Evolutionary conservation across 2,888 invertebrate genomes (phyloP).

Genomic region (Sinohyriopsis cumingii): DNA sequence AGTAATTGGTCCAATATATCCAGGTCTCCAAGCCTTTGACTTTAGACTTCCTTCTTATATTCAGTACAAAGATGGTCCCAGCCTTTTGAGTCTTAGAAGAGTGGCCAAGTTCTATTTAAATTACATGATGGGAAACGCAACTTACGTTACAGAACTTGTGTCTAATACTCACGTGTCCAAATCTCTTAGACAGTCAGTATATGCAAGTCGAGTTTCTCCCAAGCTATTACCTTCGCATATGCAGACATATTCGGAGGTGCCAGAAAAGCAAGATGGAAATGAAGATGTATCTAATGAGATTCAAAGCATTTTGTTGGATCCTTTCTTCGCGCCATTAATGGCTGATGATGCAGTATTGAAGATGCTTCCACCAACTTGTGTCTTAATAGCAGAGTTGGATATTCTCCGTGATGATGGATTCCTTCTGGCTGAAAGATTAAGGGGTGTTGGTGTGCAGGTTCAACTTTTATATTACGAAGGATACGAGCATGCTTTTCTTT

Average conservation of each 20-base stretch:
- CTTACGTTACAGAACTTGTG: slow-evolving; percentile 3
- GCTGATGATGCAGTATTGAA: slow-evolving; percentile 32
- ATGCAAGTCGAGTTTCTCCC: slow-evolving; percentile 14
- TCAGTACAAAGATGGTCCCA: slow-evolving; percentile 25
- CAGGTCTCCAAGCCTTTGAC: slow-evolving; percentile 55
- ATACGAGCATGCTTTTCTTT: slow-evolving; percentile 43
- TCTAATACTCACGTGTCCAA: slow-evolving; percentile 20
- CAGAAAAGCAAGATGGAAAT: not conserved
- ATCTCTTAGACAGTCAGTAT: slow-evolving; percentile 15
- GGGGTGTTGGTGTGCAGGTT: slow-evolving; percentile 22
- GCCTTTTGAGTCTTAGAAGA: slow-evolving; percentile 20
- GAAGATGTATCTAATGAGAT: slow-evolving; percentile 10
- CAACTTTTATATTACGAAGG: slow-evolving; percentile 25
- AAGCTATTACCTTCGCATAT: slow-evolving; percentile 34
- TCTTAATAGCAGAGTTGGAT: slow-evolving; percentile 42
- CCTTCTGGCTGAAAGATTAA: slow-evolving; percentile 32
- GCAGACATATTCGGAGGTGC: not conserved
- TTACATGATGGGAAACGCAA: slow-evolving; percentile 33
- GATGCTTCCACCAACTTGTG: slow-evolving; percentile 29
- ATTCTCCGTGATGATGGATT: slow-evolving; percentile 44
- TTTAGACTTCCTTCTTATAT: slow-evolving; percentile 57
- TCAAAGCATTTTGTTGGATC: slow-evolving; percentile 23
- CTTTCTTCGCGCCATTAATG: slow-evolving; percentile 37
- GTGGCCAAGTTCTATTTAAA: slow-evolving; percentile 37
- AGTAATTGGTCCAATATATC: slow-evolving; percentile 39